These are phyloP conservation scores for Danaus chrysippus DNA, from an alignment of 2,888 invertebrate species.

Conservation along the genomic window DNA sequence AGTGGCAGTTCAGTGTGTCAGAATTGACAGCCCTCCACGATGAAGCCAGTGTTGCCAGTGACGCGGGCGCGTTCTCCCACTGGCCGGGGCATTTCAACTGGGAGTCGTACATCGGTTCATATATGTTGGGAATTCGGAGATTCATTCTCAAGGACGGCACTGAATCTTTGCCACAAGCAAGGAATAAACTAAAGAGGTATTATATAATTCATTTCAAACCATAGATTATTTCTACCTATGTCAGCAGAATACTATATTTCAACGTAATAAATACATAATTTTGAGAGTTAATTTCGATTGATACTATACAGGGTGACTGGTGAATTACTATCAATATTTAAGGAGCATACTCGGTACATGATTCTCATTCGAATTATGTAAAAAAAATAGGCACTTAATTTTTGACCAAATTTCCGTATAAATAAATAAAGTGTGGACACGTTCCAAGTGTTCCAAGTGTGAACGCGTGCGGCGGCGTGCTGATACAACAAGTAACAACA, in stretches of 20 bases:
- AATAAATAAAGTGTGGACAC: too few relatives aligned
- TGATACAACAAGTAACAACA: too few relatives aligned
- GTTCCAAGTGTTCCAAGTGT: too few relatives aligned
- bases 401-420: too few relatives aligned
- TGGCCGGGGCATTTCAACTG: conserved; percentile 83
- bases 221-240: too few relatives aligned
- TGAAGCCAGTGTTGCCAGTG: conserved; percentile 73
- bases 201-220: conserved; percentile 15
- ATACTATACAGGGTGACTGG: background rate
- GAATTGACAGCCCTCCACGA: conserved; percentile 80
- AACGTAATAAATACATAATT: background rate
- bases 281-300: background rate
- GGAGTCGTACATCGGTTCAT: conserved; percentile 88
- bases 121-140: conserved; percentile 90
- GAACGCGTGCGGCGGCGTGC: too few relatives aligned
- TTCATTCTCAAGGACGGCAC: conserved; percentile 89
- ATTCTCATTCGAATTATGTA: too few relatives aligned
- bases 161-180: conserved; percentile 81
- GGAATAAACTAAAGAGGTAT: conserved; percentile 83
- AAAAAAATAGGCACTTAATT: too few relatives aligned
- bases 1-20: conserved; percentile 87
- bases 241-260: too few relatives aligned
- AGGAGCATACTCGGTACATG: too few relatives aligned
- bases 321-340: too few relatives aligned
- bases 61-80: conserved; percentile 81